These are phyloP conservation scores for Eupeodes corollae DNA, from an alignment of 1,140 invertebrate species.

Conservation along the genomic window DNA sequence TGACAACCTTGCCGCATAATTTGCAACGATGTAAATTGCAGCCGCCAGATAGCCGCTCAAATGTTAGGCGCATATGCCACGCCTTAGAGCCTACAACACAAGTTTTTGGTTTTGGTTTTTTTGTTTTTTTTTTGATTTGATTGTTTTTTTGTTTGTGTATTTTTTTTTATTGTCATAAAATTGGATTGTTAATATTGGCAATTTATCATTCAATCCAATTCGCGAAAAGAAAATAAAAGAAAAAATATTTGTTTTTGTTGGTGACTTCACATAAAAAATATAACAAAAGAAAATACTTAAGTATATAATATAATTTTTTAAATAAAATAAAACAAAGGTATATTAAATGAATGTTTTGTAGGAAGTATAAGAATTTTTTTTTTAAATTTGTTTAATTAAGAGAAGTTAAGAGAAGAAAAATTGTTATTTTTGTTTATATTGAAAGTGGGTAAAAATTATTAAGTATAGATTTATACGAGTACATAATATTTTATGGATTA, in stretches of 20 bases:
- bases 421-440: no score
- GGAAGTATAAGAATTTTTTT: no score
- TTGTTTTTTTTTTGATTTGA: conserved; percentile 6
- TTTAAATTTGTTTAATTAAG: no score
- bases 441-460: no score
- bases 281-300: no score
- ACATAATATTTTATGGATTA: neutral
- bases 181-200: conserved; percentile 8
- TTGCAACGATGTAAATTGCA: conserved; percentile 82
- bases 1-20: conserved; percentile 82
- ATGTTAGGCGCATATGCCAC: conserved; percentile 83
- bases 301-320: no score
- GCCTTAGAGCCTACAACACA: conserved; percentile 78
- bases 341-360: no score
- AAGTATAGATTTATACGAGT: neutral
- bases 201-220: conserved; percentile 24
- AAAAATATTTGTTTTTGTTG: conserved; percentile 38
- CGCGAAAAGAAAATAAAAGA: conserved; percentile 37
- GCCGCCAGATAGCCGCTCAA: conserved; percentile 76
- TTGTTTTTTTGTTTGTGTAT: conserved; percentile 7
- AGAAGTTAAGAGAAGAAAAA: no score
- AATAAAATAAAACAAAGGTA: no score
- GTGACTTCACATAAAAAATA: conserved; percentile 33
- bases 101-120: neutral
- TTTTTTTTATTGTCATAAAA: conserved; percentile 4